Evolutionary conservation across 2,888 invertebrate genomes (phyloP), one percentile per base, ranked within the genome.

Genomic region (Alentia gelatinosa): DNA sequence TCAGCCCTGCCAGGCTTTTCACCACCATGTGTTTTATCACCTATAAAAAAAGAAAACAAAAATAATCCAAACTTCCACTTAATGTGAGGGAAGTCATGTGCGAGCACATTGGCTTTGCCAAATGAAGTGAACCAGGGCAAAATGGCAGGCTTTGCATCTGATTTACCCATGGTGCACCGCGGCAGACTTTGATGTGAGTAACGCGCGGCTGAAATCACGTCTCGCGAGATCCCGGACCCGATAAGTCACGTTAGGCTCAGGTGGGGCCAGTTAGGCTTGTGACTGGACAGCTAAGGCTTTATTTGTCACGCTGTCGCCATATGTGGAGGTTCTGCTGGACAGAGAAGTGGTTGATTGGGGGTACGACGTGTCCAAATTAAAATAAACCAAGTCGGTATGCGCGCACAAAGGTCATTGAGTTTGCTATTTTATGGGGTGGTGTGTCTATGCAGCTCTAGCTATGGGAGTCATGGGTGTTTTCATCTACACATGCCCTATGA

Each of bases 181-280:
- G 33, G 15, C 19, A 15, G 30, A 33, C 74, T 74, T 74, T 74
- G 74, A 74, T 30, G 74, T 74, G 26, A 33, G 74, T 15, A 74
- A 74, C 74, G 74, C 74, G 74, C 74, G 30, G 74, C 74, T 74
- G 74, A 15, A 26, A 74, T 74, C 74, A 74, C 74, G 74, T 74
- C 74, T 33, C 74, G 74, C 33, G 74, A 74, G 74, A 74, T 74
- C 33, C 30, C 30, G 74, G 33, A 74, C n/a, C 30, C 15, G 74
- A 74, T 74, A 74, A 74, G 74, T 74, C 30, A 15, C 33, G 74
- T 56, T 56, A 15, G 74, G 19, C 30, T 74, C 74, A 74, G 74
- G 74, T 74, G 74, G 12, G 74, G 19, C 26, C 74, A 3, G 5
- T 19, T 56, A 56, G n/a, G 56, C n/a, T 19, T 56, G 56, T 56